Conservation (phyloP, 2,113 vertebrate genomes). For the Myiozetetes cayanensis region DNA sequence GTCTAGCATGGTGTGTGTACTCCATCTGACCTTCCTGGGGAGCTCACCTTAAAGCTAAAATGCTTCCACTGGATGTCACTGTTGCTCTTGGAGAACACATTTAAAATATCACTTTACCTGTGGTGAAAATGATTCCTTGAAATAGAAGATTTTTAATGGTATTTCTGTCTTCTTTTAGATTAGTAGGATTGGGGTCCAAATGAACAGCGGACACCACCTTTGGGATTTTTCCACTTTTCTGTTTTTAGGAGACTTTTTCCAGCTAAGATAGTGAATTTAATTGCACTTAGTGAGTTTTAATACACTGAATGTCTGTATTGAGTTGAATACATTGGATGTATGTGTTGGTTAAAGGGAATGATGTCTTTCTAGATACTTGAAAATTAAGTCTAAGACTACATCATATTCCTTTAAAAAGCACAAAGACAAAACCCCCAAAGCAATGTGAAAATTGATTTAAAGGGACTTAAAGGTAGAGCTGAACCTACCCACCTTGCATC, state of each 20-base stretch:
- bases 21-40: neutral
- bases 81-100: slow-evolving; percentile 18
- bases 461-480: neutral
- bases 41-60: neutral
- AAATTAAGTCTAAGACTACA: neutral
- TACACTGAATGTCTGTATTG: neutral
- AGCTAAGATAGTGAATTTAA: neutral
- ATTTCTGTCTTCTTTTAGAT: neutral
- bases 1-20: neutral
- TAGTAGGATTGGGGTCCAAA: neutral
- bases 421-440: neutral
- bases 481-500: rapidly evolving
- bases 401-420: neutral
- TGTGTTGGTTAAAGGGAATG: neutral
- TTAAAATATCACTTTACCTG: neutral
- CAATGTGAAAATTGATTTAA: neutral
- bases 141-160: neutral
- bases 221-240: neutral
- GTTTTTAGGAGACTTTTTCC: neutral
- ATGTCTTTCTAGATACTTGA: neutral
- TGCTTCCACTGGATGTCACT: slow-evolving; percentile 61
- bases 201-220: neutral
- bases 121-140: neutral
- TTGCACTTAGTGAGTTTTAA: neutral
- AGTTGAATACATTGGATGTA: neutral